Conservation (phyloP, 92 coral and sea anemone species). For the Porites divaricata region DNA sequence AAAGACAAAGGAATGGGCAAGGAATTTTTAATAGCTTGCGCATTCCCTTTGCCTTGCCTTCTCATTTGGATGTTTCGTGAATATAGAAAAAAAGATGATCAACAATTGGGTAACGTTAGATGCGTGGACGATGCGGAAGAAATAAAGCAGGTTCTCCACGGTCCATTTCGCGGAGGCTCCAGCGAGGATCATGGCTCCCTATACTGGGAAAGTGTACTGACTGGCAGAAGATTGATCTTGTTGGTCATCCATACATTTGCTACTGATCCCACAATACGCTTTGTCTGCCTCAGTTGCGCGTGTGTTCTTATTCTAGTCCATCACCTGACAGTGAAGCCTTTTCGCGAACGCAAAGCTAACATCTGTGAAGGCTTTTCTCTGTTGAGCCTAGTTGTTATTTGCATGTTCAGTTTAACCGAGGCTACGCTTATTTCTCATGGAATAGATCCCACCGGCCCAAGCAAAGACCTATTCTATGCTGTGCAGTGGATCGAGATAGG, state of each 20-base stretch:
- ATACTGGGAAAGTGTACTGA: constrained; percentile 65
- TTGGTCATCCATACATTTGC: constrained; percentile 29
- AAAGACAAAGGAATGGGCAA: constrained; percentile 42
- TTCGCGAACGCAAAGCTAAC: constrained; percentile 43
- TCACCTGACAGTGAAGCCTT: constrained; percentile 33
- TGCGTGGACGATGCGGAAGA: constrained; percentile 18
- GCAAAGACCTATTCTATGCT: neutral
- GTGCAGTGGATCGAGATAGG: constrained; percentile 43
- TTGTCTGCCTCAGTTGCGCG: constrained; percentile 19
- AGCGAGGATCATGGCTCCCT: constrained; percentile 22
- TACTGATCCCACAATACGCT: constrained; percentile 34
- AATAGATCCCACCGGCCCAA: constrained; percentile 38
- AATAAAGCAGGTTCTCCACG: constrained; percentile 39
- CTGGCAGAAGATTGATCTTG: constrained; percentile 45
- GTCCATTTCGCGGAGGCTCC: constrained; percentile 39
- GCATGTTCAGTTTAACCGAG: constrained; percentile 26
- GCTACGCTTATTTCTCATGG: constrained; percentile 30
- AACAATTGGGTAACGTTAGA: neutral
- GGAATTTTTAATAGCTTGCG: constrained; percentile 29
- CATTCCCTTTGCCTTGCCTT: constrained; percentile 41
- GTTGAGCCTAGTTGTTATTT: constrained; percentile 30
- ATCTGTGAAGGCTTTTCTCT: constrained; percentile 47
- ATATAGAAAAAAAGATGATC: neutral
- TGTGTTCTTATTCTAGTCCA: constrained; percentile 40
- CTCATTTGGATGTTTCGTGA: constrained; percentile 10